Percentiles rank a stretch among this genome's conserved stretches.
phyloP scores from a whole-genome alignment of 2,113 vertebrate species.

The Ardeotis arabs region DNA sequence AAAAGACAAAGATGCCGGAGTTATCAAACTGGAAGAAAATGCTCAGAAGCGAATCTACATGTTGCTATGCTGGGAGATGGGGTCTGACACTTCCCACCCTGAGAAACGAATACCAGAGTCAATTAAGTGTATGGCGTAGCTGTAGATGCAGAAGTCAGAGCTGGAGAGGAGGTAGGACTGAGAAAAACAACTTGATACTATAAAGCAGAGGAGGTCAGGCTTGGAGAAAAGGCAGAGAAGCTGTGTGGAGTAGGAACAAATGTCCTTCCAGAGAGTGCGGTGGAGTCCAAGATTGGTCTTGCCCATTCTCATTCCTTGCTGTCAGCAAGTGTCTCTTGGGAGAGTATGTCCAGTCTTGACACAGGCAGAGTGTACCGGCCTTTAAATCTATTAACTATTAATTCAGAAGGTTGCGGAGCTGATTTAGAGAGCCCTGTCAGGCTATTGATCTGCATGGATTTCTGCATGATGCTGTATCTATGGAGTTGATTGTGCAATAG shows the following conservation, averaged over 20 bases:
- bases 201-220: not conserved
- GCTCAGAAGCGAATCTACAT: rapidly evolving
- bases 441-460: not conserved
- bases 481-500: not conserved
- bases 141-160: not conserved
- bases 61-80: not conserved
- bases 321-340: not conserved
- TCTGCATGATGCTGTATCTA: not conserved
- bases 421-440: not conserved
- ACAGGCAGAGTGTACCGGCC: rapidly evolving
- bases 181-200: not conserved
- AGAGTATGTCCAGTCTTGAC: not conserved
- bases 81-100: not conserved
- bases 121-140: not conserved
- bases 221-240: not conserved
- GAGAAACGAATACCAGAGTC: not conserved
- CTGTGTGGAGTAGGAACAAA: not conserved
- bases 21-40: not conserved
- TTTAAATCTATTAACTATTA: not conserved
- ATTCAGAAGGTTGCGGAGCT: not conserved
- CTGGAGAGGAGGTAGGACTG: not conserved
- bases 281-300: not conserved
- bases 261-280: not conserved
- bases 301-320: not conserved
- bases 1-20: not conserved